phyloP scores from a whole-genome alignment of 2,888 invertebrate genomes.

The Cyclophora punctaria region DNA sequence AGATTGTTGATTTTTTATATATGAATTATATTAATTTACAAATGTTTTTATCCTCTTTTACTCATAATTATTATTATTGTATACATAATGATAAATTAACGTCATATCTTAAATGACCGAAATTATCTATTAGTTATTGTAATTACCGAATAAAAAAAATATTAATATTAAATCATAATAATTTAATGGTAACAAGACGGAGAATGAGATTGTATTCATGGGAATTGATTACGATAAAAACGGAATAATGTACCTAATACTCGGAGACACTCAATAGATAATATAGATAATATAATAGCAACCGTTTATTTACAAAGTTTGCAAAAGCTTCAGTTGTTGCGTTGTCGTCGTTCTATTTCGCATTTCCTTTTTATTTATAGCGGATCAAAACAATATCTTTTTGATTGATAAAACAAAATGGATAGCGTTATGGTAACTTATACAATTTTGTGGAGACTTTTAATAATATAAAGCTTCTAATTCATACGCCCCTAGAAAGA shows the following conservation, averaged over 20 bases:
- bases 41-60: slow-evolving; percentile 53
- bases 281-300: slow-evolving; percentile 18
- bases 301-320: slow-evolving; percentile 1
- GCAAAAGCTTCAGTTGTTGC: slow-evolving; percentile 2
- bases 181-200: slow-evolving; percentile 21
- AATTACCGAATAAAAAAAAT: slow-evolving; percentile 30
- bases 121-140: slow-evolving; percentile 41
- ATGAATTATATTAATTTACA: slow-evolving; percentile 44
- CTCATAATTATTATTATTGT: slow-evolving; percentile 44
- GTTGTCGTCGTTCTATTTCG: slow-evolving; percentile 6
- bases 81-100: slow-evolving; percentile 35
- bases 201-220: slow-evolving; percentile 42
- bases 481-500: slow-evolving; percentile 59
- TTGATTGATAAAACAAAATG: slow-evolving; percentile 43
- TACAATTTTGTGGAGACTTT: slow-evolving; percentile 67
- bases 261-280: too few relatives aligned
- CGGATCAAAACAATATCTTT: slow-evolving; percentile 38
- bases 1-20: slow-evolving; percentile 52
- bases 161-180: slow-evolving; percentile 21
- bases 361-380: slow-evolving; percentile 39
- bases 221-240: slow-evolving; percentile 57
- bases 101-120: slow-evolving; percentile 60
- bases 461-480: slow-evolving; percentile 64
- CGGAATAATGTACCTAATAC: too few relatives aligned
- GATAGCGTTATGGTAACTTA: slow-evolving; percentile 58